These are phyloP conservation scores for Nansenia antarctica DNA, from an alignment of 2,113 vertebrate genomes.

Conservation along the genomic window DNA sequence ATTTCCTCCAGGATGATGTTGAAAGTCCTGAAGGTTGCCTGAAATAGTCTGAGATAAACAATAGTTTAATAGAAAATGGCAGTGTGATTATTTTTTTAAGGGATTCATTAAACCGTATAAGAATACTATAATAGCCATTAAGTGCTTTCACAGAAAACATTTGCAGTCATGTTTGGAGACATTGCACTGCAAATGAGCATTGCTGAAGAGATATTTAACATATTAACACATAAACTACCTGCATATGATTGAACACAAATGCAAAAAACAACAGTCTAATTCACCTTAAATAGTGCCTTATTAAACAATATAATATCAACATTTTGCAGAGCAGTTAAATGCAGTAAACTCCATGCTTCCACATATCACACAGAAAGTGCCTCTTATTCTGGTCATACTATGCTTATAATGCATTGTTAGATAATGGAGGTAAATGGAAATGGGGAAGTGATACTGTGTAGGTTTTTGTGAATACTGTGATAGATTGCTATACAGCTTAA, in stretches of 20 bases:
- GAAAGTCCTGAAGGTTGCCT: background rate
- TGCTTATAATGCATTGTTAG: background rate
- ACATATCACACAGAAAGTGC: background rate
- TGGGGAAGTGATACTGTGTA: background rate
- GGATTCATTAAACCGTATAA: background rate
- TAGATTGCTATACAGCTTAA: too few relatives aligned
- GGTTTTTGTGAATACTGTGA: background rate
- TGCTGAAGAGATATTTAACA: background rate
- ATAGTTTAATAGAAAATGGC: background rate
- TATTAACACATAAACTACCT: background rate
- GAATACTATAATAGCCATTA: constrained; percentile 13
- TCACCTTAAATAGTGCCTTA: too few relatives aligned
- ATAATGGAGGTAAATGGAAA: background rate
- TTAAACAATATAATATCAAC: background rate
- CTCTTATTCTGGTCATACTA: background rate
- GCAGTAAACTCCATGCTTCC: background rate
- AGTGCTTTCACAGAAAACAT: constrained; percentile 15
- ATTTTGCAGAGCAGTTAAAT: constrained; percentile 6
- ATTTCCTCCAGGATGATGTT: background rate
- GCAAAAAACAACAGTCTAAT: background rate
- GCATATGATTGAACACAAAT: background rate
- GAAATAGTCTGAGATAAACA: background rate
- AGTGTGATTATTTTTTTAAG: background rate
- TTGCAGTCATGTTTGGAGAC: background rate
- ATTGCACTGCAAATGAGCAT: too few relatives aligned